Evolutionary conservation across 2,113 vertebrate genomes (phyloP), one percentile per base, ranked within the genome.

Genomic region (Odontesthes bonariensis): DNA sequence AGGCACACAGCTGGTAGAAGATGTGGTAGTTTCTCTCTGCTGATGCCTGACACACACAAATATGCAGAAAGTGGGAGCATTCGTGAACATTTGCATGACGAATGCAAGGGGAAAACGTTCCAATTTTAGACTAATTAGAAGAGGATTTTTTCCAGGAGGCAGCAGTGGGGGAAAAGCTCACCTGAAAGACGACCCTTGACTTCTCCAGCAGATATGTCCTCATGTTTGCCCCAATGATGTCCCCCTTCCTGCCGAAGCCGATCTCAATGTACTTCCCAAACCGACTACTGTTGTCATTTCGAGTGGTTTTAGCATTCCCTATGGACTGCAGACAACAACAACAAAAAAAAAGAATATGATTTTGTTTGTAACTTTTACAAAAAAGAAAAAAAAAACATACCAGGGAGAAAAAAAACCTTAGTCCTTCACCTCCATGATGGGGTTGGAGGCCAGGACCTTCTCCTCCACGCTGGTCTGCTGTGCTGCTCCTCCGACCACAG

Each of bases 261-360:
- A 95, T 95, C 80, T 95, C 93, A 0, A 95, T 94, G 80, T 96
- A 96, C 85, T 96, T 96, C 55, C 95, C 95, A 69, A 96, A 96
- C 49, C 92, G 77, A 74, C 95, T 96, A 31, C 94, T 95, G 92
- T 96, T 96, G 90, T 95, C 95, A 13, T 96, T 96, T 23, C 94
- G 88, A 20, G 84, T 93, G 6, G 94, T 94, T 89, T 94, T 95
- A 0, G 94, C 95, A 0, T 96, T 96, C 13, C 95, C 95, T n/a
- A 96, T 93, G 13, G 95, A 93, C 95, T 96, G 46, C 3, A 16
- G 27, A 27, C 27, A 27, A 27, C 1, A 27, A 27, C 1, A 27
- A 4, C 42, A 44, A 70, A 40, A 52, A 42, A 1, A 2, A 2
- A 52, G n/a, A 54, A 23, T 14, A 5, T 27, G 8, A 6, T 17